phyloP scores from a whole-genome alignment of 2,888 invertebrate genomes.

The Andrena praecox region DNA sequence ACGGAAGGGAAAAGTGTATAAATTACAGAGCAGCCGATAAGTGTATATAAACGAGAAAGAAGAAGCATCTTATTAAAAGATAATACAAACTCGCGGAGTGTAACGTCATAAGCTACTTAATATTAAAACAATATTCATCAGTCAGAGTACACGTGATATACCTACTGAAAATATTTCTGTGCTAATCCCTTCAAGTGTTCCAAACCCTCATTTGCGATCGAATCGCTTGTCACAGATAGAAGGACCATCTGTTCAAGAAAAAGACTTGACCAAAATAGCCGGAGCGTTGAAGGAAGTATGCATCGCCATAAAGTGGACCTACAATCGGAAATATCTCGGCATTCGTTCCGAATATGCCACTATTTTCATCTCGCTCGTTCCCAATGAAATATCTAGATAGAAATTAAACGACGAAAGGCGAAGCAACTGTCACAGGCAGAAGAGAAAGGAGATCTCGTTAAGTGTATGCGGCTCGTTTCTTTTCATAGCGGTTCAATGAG shows the following conservation, averaged over 20 bases:
- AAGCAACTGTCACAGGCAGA: not conserved
- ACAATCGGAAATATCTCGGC: not conserved
- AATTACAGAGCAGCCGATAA: no score
- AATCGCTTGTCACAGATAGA: not conserved
- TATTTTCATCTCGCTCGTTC: not conserved
- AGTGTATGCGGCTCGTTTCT: conserved; percentile 60
- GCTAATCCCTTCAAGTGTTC: not conserved
- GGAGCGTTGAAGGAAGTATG: not conserved
- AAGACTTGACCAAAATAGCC: not conserved
- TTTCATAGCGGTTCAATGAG: conserved; percentile 61
- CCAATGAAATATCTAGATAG: not conserved
- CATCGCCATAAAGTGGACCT: not conserved
- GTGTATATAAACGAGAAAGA: no score
- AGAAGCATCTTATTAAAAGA: no score
- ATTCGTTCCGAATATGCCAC: not conserved
- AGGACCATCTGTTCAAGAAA: not conserved
- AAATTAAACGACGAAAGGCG: not conserved
- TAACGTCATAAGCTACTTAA: no score
- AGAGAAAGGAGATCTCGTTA: conserved; percentile 46
- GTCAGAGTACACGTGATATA: not conserved
- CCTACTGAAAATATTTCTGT: not conserved
- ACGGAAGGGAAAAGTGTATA: no score
- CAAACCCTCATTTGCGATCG: not conserved
- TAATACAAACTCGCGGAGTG: no score
- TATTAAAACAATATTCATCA: no score